Evolutionary conservation across 2,797 vertebrate genomes (phyloP).

Genomic region (Pseudocheirus occidentalis): DNA sequence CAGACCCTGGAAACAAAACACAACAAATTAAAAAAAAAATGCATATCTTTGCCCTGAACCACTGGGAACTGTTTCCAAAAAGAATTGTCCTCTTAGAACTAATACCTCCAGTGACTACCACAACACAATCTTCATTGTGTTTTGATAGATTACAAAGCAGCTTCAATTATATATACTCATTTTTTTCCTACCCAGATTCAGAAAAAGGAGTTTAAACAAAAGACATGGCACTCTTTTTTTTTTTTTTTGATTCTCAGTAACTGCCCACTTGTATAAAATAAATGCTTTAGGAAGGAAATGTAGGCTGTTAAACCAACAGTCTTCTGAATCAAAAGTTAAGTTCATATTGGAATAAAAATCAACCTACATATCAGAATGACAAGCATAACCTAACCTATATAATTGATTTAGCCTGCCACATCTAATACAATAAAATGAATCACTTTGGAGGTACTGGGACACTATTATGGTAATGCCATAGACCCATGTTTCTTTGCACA

Average conservation of each 20-base stretch:
- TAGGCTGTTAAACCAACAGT: background rate
- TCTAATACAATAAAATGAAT: background rate
- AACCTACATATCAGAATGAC: background rate
- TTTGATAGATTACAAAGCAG: background rate
- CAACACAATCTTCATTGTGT: accelerated
- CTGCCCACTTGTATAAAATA: background rate
- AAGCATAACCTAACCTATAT: background rate
- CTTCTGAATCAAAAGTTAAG: background rate
- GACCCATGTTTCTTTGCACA: background rate
- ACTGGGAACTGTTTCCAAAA: no score
- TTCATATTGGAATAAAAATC: background rate
- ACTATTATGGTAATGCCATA: background rate
- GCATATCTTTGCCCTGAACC: background rate
- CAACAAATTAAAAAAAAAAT: background rate
- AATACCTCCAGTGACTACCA: accelerated
- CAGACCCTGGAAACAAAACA: background rate
- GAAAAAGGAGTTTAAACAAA: background rate
- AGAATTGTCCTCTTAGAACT: background rate
- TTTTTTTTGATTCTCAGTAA: slow-evolving; percentile 1
- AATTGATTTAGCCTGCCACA: background rate
- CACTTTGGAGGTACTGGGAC: background rate
- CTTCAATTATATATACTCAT: background rate
- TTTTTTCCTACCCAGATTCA: background rate
- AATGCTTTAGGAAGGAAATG: background rate
- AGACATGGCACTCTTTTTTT: background rate